Evolutionary conservation across 2,113 vertebrate genomes (phyloP), one percentile per base, ranked within the genome.

Genomic region (Alligator sinensis): DNA sequence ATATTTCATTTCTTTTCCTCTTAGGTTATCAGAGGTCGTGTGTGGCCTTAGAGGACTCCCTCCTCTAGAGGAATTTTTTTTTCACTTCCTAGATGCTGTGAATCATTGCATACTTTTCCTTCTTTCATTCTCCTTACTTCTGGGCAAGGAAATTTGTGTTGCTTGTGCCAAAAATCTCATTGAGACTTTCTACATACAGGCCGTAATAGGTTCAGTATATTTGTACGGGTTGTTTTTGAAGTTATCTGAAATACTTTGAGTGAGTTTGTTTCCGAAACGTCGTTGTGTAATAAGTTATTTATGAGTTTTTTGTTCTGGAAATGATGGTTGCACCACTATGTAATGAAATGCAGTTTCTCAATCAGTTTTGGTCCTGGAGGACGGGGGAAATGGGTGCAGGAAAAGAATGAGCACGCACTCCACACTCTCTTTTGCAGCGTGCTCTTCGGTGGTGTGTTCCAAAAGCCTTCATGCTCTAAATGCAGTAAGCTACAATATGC

Each of bases 271-370:
- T 79, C 77, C 61, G 60, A 30, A 80, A 62, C 59, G 61, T 7
- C 30, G 4, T 22, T 80, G 59, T 24, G 19, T 38, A 90, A 19
- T 84, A 78, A 19, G 5, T 60, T 28, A 64, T 58, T 9, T 55
- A 47, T 89, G 54, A 59, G 64, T 59, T 89, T 82, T 93, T 86
- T 60, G 60, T 82, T 47, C 60, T 77, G 66, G 34, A 90, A 94
- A 78, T 15, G 34, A 61, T 84, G 58, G 24, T 79, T 91, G 74
- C 59, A 24, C 58, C 80, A 59, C 77, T 88, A 64, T 59, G 66
- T 68, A 83, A 78, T 87, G 25, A 88, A 84, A 47, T 86, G 25
- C 62, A 62, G 89, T 93, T 94, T 85, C 77, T 28, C 77, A 25
- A 28, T 85, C 30, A 30, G 66, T 57, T 17, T 9, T 54, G 70